phyloP scores from a whole-genome alignment of 2,113 vertebrate genomes.

The Halichoerus grypus region DNA sequence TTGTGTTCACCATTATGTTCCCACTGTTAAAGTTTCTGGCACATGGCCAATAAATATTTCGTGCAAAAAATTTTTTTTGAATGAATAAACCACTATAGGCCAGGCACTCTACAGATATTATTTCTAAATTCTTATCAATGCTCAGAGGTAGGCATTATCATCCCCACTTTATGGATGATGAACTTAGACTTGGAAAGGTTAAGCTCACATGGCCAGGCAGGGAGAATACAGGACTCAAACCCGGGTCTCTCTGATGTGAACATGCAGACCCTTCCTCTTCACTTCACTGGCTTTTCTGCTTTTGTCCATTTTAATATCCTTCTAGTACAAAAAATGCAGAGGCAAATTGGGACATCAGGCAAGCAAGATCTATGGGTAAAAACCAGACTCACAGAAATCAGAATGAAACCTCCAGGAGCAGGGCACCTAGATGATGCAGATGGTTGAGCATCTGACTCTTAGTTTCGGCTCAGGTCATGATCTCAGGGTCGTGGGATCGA shows the following conservation, averaged over 20 bases:
- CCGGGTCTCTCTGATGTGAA: neutral
- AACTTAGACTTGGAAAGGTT: neutral
- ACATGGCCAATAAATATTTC: neutral
- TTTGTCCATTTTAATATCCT: conserved; percentile 2
- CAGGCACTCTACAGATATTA: neutral
- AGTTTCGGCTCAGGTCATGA: neutral
- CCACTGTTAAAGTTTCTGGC: neutral
- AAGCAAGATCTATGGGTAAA: neutral
- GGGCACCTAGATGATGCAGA: neutral
- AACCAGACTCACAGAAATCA: conserved; percentile 47
- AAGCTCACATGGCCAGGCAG: neutral
- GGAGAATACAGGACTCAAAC: neutral
- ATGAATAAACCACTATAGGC: neutral
- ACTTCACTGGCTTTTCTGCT: neutral
- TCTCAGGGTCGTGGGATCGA: neutral
- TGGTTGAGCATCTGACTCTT: neutral
- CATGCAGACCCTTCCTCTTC: neutral
- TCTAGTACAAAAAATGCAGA: neutral
- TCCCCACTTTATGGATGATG: neutral
- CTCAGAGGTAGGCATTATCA: neutral
- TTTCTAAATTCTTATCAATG: conserved; percentile 26
- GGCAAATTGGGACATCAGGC: neutral
- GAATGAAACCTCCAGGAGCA: neutral
- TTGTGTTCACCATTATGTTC: neutral
- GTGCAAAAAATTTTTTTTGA: neutral